These are phyloP conservation scores for Cheilosia impressa DNA, from an alignment of 2,888 invertebrate species.

Conservation along the genomic window DNA sequence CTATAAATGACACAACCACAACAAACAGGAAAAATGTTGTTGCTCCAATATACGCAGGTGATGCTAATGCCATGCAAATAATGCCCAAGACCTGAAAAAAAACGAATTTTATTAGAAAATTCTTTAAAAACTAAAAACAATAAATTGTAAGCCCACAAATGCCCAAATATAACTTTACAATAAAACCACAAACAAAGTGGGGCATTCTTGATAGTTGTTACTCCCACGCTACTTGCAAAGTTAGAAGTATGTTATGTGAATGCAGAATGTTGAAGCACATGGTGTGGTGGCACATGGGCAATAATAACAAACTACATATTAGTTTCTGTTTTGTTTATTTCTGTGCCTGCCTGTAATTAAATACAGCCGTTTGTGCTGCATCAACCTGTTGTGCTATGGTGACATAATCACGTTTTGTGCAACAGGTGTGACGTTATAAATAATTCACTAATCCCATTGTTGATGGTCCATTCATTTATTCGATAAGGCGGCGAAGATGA, in stretches of 20 bases:
- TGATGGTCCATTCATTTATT: slow-evolving; percentile 49
- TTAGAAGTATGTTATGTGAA: slow-evolving; percentile 19
- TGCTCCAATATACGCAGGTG: slow-evolving; percentile 87
- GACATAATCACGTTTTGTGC: slow-evolving; percentile 48
- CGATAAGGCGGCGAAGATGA: slow-evolving; percentile 15
- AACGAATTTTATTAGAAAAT: slow-evolving; percentile 79
- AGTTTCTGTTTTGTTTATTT: slow-evolving; percentile 20
- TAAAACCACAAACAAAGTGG: slow-evolving; percentile 35
- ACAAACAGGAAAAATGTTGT: slow-evolving; percentile 95
- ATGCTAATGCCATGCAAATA: slow-evolving; percentile 92
- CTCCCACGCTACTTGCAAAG: slow-evolving; percentile 35
- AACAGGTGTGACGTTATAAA: slow-evolving; percentile 58
- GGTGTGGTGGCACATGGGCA: slow-evolving; percentile 4
- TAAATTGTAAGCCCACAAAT: slow-evolving; percentile 5
- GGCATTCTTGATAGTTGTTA: slow-evolving; percentile 27
- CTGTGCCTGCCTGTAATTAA: slow-evolving; percentile 24
- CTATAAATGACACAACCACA: slow-evolving; percentile 91
- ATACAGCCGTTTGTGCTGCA: slow-evolving; percentile 24
- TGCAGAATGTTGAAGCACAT: slow-evolving; percentile 27
- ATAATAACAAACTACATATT: slow-evolving; percentile 21
- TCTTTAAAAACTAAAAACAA: background rate
- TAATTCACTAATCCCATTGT: slow-evolving; percentile 33
- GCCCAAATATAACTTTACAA: slow-evolving; percentile 20
- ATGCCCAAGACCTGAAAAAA: slow-evolving; percentile 91
- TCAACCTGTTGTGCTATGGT: slow-evolving; percentile 37